Conservation (phyloP, 1,140 invertebrate species). For the Polyergus mexicanus region DNA sequence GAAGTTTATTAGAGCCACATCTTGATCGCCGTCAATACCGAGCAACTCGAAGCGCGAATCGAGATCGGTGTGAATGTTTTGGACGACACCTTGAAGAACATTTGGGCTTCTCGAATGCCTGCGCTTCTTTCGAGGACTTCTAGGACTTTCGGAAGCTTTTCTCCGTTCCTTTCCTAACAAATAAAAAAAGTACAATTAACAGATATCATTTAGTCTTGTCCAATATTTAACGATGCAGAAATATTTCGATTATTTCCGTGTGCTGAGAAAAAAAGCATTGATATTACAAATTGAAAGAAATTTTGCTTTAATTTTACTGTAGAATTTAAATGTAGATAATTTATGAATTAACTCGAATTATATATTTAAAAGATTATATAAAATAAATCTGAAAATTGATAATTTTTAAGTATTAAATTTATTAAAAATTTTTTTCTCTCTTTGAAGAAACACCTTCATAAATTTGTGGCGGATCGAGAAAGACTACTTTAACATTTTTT, state of each 20-base stretch:
- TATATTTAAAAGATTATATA: neutral
- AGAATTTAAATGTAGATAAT: neutral
- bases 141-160: slow-evolving; percentile 81
- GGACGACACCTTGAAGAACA: slow-evolving; percentile 70
- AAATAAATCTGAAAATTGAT: slow-evolving; percentile 6
- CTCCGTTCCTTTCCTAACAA: slow-evolving; percentile 78
- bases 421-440: neutral
- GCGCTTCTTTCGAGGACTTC: slow-evolving; percentile 79
- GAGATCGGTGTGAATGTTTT: slow-evolving; percentile 76
- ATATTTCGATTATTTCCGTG: neutral
- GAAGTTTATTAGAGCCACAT: slow-evolving; percentile 83
- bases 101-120: slow-evolving; percentile 81
- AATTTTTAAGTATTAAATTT: neutral
- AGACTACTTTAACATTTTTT: neutral
- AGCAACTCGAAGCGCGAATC: slow-evolving; percentile 81
- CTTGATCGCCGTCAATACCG: slow-evolving; percentile 81
- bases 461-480: neutral
- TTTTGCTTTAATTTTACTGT: neutral
- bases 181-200: slow-evolving; percentile 8
- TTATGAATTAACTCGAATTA: neutral
- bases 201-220: neutral
- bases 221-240: neutral
- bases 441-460: neutral
- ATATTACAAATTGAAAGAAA: neutral
- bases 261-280: no score